Evolutionary conservation across 1,140 invertebrate genomes (phyloP).

Genomic region (Colletes gigas): DNA sequence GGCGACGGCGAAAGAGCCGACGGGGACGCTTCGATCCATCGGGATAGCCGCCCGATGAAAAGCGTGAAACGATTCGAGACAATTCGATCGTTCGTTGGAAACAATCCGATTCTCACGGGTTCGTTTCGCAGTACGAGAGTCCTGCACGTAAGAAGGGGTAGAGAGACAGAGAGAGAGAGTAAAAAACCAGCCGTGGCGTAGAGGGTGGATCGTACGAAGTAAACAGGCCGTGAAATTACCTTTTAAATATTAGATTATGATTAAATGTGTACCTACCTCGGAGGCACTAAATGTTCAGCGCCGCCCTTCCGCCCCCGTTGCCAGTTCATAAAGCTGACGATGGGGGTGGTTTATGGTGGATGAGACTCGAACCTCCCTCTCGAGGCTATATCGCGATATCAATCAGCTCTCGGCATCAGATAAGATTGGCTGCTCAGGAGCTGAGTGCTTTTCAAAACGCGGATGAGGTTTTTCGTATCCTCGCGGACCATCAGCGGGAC

Average conservation of each 20-base stretch:
- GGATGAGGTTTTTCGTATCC: constrained; percentile 53
- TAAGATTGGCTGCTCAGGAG: constrained; percentile 77
- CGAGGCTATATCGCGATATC: constrained; percentile 73
- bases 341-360: constrained; percentile 68
- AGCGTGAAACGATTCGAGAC: neutral
- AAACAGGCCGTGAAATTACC: constrained; percentile 82
- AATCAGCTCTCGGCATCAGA: constrained; percentile 78
- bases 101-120: constrained; percentile 50
- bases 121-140: constrained; percentile 11
- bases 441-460: constrained; percentile 72
- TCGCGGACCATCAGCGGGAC: neutral
- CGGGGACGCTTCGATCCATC: too few species aligned
- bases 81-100: constrained; percentile 28
- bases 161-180: neutral
- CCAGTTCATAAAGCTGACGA: constrained; percentile 69
- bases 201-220: constrained; percentile 69
- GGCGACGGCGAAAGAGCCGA: too few species aligned
- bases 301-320: constrained; percentile 44
- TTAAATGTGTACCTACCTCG: constrained; percentile 79
- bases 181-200: constrained; percentile 25
- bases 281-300: constrained; percentile 77
- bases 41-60: neutral
- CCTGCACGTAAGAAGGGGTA: constrained; percentile 7
- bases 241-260: constrained; percentile 83
- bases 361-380: constrained; percentile 62